Base-by-base conservation (phyloP, 1,140 invertebrate species). In the Brachionus koreanus region DNA sequence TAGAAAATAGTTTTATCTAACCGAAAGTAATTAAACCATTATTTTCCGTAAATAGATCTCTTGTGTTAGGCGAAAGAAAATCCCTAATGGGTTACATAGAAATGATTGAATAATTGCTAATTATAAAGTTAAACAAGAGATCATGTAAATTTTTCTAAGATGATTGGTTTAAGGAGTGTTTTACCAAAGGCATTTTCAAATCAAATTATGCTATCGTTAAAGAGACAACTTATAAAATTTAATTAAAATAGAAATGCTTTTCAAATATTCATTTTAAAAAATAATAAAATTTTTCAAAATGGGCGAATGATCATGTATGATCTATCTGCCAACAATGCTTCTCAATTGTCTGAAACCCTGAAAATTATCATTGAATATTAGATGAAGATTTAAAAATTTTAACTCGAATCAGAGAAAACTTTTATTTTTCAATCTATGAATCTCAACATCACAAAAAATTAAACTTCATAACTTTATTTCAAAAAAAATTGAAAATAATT, bases 21-120 rank as follows among this genome's bases (percentile, higher is more conserved):
- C 49, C 49, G 49, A 57, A 57, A 57, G 49, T 57, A 57, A 57
- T 57, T 57, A 57, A 57, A 23, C 19, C 49, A 57, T 57, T 57
- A 57, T 57, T 57, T 57, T 57, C 49, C 49, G 49, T 57, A 57
- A 57, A 57, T 57, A 57, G 49, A 57, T 57, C 49, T 57, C 49
- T 57, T 19, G 49, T 57, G 49, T 57, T 57, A 19, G 49, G 49
- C 19, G 49, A 57, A 57, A 9, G 16, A 57, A 57, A 57, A 57
- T 57, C 19, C 49, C 49, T 57, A 57, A 57, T 57, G 49, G 49
- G 49, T 57, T 57, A 19, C 49, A 57, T 57, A 9, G 19, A 57
- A 57, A 16, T n/a, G 9, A 57, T n/a, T 23, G 16, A 16, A 57
- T 19, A 57, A 57, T 57, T 19, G 49, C 19, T 57, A 57, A 25